Percentiles rank a stretch among this genome's conserved stretches.
phyloP scores from a whole-genome alignment of 2,797 vertebrate genomes.

The Hozukius guyotensis region DNA sequence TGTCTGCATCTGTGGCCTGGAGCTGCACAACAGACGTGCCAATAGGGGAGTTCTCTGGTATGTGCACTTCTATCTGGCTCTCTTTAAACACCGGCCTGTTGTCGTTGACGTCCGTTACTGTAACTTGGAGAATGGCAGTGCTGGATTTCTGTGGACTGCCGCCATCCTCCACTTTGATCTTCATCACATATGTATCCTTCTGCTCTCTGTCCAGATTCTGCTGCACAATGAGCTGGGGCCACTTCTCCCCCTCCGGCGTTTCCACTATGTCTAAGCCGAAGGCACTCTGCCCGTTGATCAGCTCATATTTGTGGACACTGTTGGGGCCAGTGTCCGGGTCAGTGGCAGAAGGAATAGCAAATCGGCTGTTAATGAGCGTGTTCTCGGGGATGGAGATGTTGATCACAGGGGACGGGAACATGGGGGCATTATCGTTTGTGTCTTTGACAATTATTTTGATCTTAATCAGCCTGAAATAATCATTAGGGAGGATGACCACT shows the following conservation, averaged over 20 bases:
- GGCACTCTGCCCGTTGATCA: slow-evolving; percentile 96
- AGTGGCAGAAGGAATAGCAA: slow-evolving; percentile 97
- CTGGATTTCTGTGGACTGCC: slow-evolving; percentile 98
- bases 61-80: slow-evolving; percentile 95
- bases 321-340: slow-evolving; percentile 99
- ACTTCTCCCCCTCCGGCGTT: slow-evolving; percentile 99
- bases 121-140: slow-evolving; percentile 98
- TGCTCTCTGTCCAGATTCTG: slow-evolving; percentile 98
- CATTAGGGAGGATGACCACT: slow-evolving; percentile 99
- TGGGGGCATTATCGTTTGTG: slow-evolving; percentile 99
- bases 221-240: slow-evolving; percentile 98
- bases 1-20: slow-evolving; percentile 96
- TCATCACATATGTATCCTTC: slow-evolving; percentile 99
- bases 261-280: slow-evolving; percentile 99
- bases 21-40: slow-evolving; percentile 97
- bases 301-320: slow-evolving; percentile 96
- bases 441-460: slow-evolving; percentile 99
- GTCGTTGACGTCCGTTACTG: slow-evolving; percentile 98
- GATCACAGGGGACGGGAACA: slow-evolving; percentile 99
- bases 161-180: slow-evolving; percentile 99
- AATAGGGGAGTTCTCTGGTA: slow-evolving; percentile 94
- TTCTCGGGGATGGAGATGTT: slow-evolving; percentile 99
- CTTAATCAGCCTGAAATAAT: slow-evolving; percentile 99
- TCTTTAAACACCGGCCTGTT: slow-evolving; percentile 98
- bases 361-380: slow-evolving; percentile 98